Percentiles rank a stretch among this genome's conserved stretches.
These are phyloP conservation scores for Gerris lacustris DNA, from an alignment of 2,888 invertebrate species.

Conservation along the genomic window DNA sequence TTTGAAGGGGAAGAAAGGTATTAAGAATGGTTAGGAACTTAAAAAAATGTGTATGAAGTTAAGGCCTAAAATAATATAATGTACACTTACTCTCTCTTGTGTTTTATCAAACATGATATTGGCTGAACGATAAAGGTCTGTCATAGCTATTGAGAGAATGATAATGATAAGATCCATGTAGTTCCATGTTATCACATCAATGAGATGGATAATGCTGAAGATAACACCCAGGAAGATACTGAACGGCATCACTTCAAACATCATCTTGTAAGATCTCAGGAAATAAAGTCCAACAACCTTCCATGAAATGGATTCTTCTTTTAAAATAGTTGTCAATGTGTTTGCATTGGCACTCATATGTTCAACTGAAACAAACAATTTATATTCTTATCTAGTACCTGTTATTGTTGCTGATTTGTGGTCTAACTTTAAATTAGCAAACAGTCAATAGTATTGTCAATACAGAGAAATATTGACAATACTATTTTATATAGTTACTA, in stretches of 20 bases:
- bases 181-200: conserved; percentile 33
- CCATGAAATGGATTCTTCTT: conserved; percentile 36
- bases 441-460: no score
- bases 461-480: no score
- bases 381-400: no score
- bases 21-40: no score
- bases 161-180: conserved; percentile 34
- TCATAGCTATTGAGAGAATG: conserved; percentile 30
- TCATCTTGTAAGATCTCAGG: conserved; percentile 29
- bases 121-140: conserved; percentile 16
- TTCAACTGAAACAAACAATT: conserved; percentile 49
- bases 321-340: conserved; percentile 41
- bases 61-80: neutral
- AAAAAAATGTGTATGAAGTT: no score
- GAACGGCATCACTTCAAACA: conserved; percentile 29
- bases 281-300: conserved; percentile 35
- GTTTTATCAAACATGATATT: neutral
- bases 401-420: no score
- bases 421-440: no score
- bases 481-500: no score
- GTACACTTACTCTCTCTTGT: neutral
- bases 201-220: conserved; percentile 26
- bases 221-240: conserved; percentile 23
- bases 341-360: conserved; percentile 49
- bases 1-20: no score